These are phyloP conservation scores for Rhopalosiphum maidis DNA, from an alignment of 1,140 invertebrate genomes.

Conservation along the genomic window DNA sequence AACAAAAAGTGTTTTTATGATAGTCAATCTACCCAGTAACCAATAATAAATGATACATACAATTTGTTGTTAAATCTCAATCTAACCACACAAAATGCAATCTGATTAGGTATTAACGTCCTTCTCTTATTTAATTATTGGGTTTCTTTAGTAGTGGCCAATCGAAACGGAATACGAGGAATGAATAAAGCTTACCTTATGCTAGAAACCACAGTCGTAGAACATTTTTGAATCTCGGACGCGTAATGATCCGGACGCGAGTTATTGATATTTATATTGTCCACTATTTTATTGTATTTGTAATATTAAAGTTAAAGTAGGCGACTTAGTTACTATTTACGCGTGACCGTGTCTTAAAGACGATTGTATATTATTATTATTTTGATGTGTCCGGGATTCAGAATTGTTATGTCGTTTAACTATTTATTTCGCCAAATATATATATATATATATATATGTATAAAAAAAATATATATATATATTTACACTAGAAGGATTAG, in stretches of 20 bases:
- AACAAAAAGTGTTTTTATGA: not conserved
- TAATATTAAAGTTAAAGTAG: not conserved
- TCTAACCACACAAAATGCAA: not conserved
- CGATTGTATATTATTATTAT: not conserved
- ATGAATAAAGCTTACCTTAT: constrained; percentile 23
- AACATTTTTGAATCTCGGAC: constrained; percentile 23
- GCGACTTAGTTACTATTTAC: not conserved
- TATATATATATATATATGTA: constrained; percentile 36
- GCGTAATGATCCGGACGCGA: not conserved
- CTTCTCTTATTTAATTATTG: not conserved
- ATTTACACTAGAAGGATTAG: not conserved
- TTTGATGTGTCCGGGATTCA: not conserved
- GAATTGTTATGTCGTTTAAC: not conserved
- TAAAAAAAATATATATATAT: not conserved
- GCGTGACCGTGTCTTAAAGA: not conserved
- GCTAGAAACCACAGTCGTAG: constrained; percentile 18
- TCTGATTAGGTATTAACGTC: not conserved
- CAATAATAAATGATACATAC: not conserved
- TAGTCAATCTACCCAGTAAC: not conserved
- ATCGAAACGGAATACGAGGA: not conserved
- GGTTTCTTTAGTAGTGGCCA: not conserved
- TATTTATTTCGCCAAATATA: not conserved
- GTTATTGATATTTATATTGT: not conserved
- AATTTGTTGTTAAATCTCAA: not conserved
- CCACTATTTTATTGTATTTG: not conserved